A percentile compares a stretch with the other conserved stretches of the same genome.
phyloP scores from a whole-genome alignment of 2,113 vertebrate species.

The Oreochromis aureus region DNA sequence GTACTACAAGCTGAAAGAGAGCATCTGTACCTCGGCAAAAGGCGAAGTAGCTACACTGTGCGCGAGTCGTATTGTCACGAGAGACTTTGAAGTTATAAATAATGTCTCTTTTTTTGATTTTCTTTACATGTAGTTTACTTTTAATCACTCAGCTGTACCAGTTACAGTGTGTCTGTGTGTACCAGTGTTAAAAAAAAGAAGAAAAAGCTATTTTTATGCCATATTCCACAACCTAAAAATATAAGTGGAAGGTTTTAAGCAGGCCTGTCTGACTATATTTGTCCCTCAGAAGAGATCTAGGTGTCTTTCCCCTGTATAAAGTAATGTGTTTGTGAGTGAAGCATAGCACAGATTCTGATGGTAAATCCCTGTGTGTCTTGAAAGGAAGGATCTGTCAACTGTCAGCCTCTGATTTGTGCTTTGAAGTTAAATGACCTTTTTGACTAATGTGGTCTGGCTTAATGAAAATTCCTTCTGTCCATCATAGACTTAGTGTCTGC shows the following conservation, averaged over 20 bases:
- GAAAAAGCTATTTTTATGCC: neutral
- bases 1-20: neutral
- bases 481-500: conserved; percentile 1
- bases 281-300: neutral
- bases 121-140: neutral
- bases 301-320: neutral
- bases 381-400: conserved; percentile 30
- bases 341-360: neutral
- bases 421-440: conserved; percentile 20
- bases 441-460: conserved; percentile 23
- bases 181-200: neutral
- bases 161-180: neutral
- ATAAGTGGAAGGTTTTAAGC: conserved; percentile 12
- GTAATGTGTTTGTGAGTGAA: neutral
- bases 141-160: conserved; percentile 23
- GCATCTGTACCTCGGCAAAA: neutral
- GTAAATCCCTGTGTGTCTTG: conserved; percentile 7
- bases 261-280: conserved; percentile 6
- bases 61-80: neutral
- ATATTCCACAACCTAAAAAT: neutral
- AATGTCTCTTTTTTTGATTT: neutral
- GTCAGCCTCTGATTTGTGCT: conserved; percentile 23
- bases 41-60: neutral
- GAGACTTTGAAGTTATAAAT: conserved; percentile 53
- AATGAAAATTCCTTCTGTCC: neutral